Conservation (phyloP, 2,113 vertebrate species). For the Cariama cristata region DNA sequence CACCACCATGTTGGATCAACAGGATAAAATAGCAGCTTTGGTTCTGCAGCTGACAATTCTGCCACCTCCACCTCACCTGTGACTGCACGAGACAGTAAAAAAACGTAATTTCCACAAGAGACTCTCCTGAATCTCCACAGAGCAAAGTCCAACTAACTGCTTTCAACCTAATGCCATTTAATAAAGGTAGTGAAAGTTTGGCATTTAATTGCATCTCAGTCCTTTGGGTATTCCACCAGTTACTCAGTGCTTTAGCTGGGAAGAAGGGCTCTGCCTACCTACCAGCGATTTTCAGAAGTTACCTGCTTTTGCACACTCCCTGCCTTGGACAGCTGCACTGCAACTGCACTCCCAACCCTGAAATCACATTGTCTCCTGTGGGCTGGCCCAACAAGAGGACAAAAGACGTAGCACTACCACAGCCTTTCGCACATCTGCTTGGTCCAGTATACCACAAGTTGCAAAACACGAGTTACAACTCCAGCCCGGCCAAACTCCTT, state of each 20-base stretch:
- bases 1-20: background rate
- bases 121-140: background rate
- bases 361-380: rapidly evolving
- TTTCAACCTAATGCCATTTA: background rate
- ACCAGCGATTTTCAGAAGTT: background rate
- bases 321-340: background rate
- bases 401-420: background rate
- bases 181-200: background rate
- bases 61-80: background rate
- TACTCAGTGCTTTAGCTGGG: background rate
- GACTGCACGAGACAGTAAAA: background rate
- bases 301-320: background rate
- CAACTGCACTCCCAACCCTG: background rate
- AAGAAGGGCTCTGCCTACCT: background rate
- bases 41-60: background rate
- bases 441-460: background rate
- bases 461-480: background rate
- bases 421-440: background rate
- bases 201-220: background rate
- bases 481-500: background rate
- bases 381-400: background rate
- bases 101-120: background rate
- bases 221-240: no score
- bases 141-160: background rate
- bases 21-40: background rate